These are phyloP conservation scores for Rotaria macrura DNA, from an alignment of 2,888 invertebrate species.

Conservation along the genomic window DNA sequence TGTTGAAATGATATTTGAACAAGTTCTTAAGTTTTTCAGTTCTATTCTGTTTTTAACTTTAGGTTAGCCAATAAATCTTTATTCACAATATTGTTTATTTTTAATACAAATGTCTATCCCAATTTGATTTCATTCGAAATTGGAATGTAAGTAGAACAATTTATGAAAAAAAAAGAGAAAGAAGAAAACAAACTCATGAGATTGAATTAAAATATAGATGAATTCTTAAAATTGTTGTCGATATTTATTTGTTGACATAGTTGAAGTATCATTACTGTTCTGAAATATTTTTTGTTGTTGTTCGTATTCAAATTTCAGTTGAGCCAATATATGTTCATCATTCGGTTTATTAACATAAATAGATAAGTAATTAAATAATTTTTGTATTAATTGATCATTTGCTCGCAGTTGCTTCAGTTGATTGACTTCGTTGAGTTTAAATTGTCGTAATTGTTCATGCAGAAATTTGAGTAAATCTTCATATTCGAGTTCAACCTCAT, in stretches of 20 bases:
- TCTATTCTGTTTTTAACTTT: background rate
- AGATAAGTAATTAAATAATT: conserved; percentile 5
- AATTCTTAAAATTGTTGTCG: background rate
- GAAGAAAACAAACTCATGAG: background rate
- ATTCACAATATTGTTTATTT: background rate
- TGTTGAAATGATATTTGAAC: too few relatives aligned
- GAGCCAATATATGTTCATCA: background rate
- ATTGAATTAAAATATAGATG: background rate
- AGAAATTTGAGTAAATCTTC: conserved; percentile 18
- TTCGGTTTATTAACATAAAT: background rate
- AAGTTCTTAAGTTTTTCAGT: too few relatives aligned
- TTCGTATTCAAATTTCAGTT: conserved; percentile 17
- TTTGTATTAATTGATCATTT: conserved; percentile 6
- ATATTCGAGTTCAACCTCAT: conserved; percentile 14
- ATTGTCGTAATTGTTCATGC: background rate
- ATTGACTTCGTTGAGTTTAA: background rate
- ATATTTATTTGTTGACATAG: background rate
- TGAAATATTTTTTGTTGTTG: background rate
- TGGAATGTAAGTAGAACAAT: background rate
- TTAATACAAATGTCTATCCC: background rate
- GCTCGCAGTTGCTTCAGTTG: background rate
- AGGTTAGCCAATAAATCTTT: background rate
- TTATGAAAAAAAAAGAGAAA: background rate
- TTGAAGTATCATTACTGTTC: background rate
- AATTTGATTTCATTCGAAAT: background rate